Conservation (phyloP, 1,140 invertebrate genomes). For the Scaptomyza pallida region DNA sequence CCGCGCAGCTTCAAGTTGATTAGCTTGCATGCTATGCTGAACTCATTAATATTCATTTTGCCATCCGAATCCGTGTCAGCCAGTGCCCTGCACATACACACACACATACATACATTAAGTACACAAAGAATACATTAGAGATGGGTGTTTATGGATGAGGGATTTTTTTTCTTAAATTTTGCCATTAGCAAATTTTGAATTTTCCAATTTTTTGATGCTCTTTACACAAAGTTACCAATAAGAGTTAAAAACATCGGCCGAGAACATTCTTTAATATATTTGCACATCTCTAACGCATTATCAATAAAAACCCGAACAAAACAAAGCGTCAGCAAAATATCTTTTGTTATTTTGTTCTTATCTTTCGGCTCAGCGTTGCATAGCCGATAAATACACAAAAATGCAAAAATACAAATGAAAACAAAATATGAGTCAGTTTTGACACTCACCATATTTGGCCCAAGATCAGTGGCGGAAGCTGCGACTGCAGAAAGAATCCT, state of each 20-base stretch:
- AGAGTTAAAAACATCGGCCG: no score
- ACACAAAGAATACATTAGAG: slow-evolving; percentile 9
- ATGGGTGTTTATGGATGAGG: background rate
- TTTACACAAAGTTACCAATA: no score
- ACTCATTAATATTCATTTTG: slow-evolving; percentile 98
- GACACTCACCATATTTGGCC: slow-evolving; percentile 96
- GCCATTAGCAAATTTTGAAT: no score
- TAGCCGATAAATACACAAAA: background rate
- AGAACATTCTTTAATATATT: background rate
- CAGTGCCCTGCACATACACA: slow-evolving; percentile 88
- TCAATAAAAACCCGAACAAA: slow-evolving; percentile 27
- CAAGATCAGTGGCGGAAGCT: slow-evolving; percentile 93
- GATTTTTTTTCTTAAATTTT: no score
- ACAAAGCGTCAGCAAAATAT: slow-evolving; percentile 16
- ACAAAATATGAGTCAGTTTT: slow-evolving; percentile 72
- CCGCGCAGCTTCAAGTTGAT: slow-evolving; percentile 97
- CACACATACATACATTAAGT: slow-evolving; percentile 63
- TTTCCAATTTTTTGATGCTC: no score
- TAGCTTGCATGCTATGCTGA: slow-evolving; percentile 98
- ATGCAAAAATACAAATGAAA: background rate
- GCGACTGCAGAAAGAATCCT: slow-evolving; percentile 96
- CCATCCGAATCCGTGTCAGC: slow-evolving; percentile 98
- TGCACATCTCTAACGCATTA: slow-evolving; percentile 17
- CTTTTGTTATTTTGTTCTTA: slow-evolving; percentile 5
- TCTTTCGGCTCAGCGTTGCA: background rate